Conservation (phyloP, 2,113 vertebrate species). For the Puma concolor region DNA sequence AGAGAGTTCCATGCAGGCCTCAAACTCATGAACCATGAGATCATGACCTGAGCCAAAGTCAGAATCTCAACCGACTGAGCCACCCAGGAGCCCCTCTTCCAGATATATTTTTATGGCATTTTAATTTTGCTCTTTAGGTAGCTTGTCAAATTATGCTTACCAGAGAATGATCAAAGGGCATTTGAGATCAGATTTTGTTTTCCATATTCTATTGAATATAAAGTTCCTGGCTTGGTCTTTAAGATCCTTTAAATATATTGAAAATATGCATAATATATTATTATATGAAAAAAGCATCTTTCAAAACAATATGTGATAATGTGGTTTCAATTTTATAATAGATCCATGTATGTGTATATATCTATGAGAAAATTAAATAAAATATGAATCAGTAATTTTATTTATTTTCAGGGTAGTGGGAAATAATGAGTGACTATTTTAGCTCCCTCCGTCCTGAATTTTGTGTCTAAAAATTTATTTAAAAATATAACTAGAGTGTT, state of each 20-base stretch:
- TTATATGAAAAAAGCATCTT: conserved; percentile 20
- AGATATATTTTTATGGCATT: conserved; percentile 50
- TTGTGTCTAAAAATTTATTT: not conserved
- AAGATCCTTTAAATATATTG: conserved; percentile 2
- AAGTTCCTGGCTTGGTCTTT: conserved; percentile 22
- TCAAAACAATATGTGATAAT: not conserved
- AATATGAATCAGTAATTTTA: conserved; percentile 17
- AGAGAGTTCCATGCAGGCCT: too few species aligned
- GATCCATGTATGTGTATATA: not conserved
- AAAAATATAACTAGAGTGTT: conserved; percentile 20
- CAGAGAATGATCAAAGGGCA: conserved; percentile 30
- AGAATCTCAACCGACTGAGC: too few species aligned
- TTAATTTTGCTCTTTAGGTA: not conserved
- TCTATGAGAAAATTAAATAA: conserved; percentile 1
- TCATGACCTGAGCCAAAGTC: too few species aligned
- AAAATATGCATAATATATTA: not conserved
- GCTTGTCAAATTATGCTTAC: not conserved
- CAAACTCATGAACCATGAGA: too few species aligned
- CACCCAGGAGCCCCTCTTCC: not conserved
- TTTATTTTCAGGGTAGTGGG: not conserved
- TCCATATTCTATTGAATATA: not conserved
- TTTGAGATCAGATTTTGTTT: conserved; percentile 41
- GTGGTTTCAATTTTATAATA: not conserved
- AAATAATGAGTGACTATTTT: not conserved
- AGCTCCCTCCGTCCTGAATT: not conserved